Conservation (phyloP, 2,113 vertebrate genomes). For the Puma concolor region DNA sequence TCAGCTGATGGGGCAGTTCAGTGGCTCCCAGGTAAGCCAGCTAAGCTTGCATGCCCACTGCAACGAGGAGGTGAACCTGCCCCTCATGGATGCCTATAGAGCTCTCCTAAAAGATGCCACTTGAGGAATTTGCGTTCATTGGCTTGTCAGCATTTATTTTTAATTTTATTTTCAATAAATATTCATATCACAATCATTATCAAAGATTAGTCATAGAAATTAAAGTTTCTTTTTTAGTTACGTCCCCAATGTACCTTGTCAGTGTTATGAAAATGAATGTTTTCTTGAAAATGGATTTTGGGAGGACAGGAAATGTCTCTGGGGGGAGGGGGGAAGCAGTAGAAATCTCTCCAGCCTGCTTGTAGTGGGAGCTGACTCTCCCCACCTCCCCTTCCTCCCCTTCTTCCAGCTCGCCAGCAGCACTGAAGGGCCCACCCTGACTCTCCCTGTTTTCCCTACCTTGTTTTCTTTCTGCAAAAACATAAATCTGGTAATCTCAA, state of each 20-base stretch:
- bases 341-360: not conserved
- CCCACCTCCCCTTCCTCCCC: not conserved
- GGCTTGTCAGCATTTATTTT: not conserved
- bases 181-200: not conserved
- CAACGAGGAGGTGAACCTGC: fast-evolving
- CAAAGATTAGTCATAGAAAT: slow-evolving; percentile 18
- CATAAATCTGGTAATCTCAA: not conserved
- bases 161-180: slow-evolving; percentile 31
- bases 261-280: not conserved
- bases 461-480: not conserved
- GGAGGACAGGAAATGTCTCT: not conserved
- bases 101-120: not conserved
- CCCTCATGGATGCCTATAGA: fast-evolving
- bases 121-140: not conserved
- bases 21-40: no score
- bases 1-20: not conserved
- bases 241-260: not conserved
- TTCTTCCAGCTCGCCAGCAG: not conserved
- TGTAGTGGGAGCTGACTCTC: not conserved
- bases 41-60: not conserved
- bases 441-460: not conserved
- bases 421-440: no score
- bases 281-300: not conserved
- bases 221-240: slow-evolving; percentile 14
- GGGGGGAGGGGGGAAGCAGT: not conserved